A percentile compares a stretch with the other conserved stretches of the same genome.
phyloP scores from a whole-genome alignment of 2,113 vertebrate genomes.

The Geothlypis trichas region DNA sequence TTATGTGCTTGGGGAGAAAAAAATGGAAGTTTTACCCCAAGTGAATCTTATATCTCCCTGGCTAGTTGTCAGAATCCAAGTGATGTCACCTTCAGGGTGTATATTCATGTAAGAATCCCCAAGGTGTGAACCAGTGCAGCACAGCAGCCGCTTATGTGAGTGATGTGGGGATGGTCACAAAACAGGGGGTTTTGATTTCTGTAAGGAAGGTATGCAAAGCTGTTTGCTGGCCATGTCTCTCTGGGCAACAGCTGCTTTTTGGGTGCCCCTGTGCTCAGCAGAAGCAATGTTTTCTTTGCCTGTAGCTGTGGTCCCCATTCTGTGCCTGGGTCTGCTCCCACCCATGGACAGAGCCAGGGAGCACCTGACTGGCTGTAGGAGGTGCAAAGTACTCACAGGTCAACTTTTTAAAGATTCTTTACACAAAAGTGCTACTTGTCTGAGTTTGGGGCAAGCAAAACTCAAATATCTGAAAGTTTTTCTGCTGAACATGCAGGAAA shows the following conservation, averaged over 20 bases:
- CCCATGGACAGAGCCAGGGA: not conserved
- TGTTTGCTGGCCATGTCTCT: rapidly evolving
- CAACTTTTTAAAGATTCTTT: not conserved
- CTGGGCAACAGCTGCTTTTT: not conserved
- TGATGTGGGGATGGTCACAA: rapidly evolving
- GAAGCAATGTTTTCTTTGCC: not conserved
- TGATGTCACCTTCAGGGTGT: not conserved
- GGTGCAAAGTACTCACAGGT: not conserved
- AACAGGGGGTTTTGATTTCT: rapidly evolving
- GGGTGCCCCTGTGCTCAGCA: not conserved
- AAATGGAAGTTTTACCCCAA: not conserved
- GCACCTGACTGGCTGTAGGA: not conserved
- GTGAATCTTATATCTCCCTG: not conserved
- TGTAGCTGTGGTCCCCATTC: not conserved
- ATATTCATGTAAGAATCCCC: not conserved
- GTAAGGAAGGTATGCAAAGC: rapidly evolving
- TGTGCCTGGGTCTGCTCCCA: not conserved
- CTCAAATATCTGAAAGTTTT: not conserved
- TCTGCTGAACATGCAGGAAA: not conserved
- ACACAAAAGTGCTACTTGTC: not conserved
- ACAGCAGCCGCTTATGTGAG: not conserved
- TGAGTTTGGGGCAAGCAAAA: not conserved
- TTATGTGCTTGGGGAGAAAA: not conserved
- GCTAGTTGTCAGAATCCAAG: not conserved
- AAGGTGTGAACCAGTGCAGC: not conserved